Base-by-base conservation (phyloP, 1,140 invertebrate species). In the Theocolax elegans region DNA sequence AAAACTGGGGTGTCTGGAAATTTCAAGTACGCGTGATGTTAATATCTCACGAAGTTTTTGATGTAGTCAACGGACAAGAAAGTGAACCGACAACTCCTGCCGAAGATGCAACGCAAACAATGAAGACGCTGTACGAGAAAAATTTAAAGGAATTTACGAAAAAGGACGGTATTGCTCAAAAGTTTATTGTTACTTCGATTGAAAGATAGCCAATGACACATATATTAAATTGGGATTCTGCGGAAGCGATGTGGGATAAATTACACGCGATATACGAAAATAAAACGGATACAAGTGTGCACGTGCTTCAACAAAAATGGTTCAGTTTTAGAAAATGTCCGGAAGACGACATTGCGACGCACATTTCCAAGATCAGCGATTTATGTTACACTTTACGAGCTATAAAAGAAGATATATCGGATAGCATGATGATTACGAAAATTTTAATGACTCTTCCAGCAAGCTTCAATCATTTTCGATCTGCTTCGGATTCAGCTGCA, bases 211-310 rank as follows among this genome's bases (percentile, higher is more conserved):
- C n/a, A n/a, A 51, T 81, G 46, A 53, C 78, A 9, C 80, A 83
- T 65, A 77, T 84, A 9, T 71, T 84, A 2, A 75, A 79, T 38
- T 83, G 81, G 63, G 17, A 71, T 25, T 73, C 74, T 35, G 72
- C 80, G 46, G 75, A 75, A 9, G 73, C 77, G 64, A 83, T 81
- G 76, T 83, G 80, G 79, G 49, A 35, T 25, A 79, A 76, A 53
- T 56, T 82, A 1, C 69, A 73, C 9, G 70, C 72, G 49, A 74
- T 81, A 3, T 79, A 77, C 65, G 79, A 80, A 59, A 73, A 81
- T 27, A 76, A 71, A 65, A 73, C 73, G 1, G 74, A 79, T 42
- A 70, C 76, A 9, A 76, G 71, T 42, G 68, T 76, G 1, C 76
- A 80, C 49, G 63, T 81, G 10, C 27, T 79, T n/a, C 72, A 77